Conservation (phyloP, 2,888 invertebrate genomes). For the Ophonus ardosiacus region DNA sequence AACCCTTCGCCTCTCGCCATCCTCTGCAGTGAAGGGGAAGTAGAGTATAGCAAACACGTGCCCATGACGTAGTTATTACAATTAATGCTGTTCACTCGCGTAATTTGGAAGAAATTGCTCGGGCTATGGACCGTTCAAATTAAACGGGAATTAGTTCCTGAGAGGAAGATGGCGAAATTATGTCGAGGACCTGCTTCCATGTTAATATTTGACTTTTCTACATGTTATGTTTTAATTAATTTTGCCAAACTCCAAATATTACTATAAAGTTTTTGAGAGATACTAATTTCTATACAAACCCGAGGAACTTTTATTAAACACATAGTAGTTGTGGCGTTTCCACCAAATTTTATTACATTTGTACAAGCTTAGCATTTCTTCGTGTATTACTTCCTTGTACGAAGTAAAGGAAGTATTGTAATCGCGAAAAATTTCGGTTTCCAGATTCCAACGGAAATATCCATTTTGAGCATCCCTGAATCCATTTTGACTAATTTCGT, state of each 20-base stretch:
- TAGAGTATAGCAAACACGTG: conserved; percentile 38
- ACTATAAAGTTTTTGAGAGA: background rate
- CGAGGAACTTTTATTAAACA: background rate
- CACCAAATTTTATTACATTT: no score
- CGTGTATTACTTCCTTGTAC: no score
- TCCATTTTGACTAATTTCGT: no score
- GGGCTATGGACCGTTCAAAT: conserved; percentile 49
- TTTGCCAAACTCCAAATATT: background rate
- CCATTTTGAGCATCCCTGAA: no score
- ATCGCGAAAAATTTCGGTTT: no score
- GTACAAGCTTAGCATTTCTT: no score
- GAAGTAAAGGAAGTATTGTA: no score
- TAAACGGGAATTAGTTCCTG: conserved; percentile 47
- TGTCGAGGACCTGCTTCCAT: conserved; percentile 1
- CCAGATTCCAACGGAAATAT: no score
- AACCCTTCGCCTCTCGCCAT: background rate
- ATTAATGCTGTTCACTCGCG: conserved; percentile 53
- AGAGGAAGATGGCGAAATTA: conserved; percentile 19
- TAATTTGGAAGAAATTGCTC: conserved; percentile 58
- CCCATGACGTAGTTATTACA: conserved; percentile 44
- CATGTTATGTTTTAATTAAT: conserved; percentile 4
- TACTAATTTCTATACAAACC: background rate
- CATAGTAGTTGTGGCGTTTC: background rate
- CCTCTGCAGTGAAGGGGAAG: background rate
- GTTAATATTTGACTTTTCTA: background rate